phyloP scores from a whole-genome alignment of 2,797 vertebrate genomes.

The Jordanella pulchra region DNA sequence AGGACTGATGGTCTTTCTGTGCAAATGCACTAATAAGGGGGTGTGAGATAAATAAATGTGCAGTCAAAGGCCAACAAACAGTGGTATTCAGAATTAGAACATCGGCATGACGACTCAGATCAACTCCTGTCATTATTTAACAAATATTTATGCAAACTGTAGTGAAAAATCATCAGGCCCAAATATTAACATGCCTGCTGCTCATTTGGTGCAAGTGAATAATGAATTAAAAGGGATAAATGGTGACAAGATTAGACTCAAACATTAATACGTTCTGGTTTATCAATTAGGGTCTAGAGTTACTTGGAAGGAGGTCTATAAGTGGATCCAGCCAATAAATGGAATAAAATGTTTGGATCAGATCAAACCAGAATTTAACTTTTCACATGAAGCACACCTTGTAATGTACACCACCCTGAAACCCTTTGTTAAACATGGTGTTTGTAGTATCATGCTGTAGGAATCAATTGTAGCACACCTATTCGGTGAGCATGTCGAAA shows the following conservation, averaged over 20 bases:
- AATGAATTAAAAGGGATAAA: too few relatives aligned
- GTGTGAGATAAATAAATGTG: background rate
- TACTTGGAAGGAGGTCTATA: background rate
- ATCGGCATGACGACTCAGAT: background rate
- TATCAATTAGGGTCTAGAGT: background rate
- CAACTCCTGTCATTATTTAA: background rate
- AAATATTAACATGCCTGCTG: too few relatives aligned
- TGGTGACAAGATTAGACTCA: too few relatives aligned
- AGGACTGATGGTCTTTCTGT: slow-evolving; percentile 30
- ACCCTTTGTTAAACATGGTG: too few relatives aligned
- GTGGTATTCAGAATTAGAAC: too few relatives aligned
- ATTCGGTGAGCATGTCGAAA: background rate
- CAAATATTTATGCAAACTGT: background rate
- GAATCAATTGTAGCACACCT: background rate
- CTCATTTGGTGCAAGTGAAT: too few relatives aligned
- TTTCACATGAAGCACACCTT: too few relatives aligned
- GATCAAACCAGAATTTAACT: too few relatives aligned
- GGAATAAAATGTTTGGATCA: too few relatives aligned
- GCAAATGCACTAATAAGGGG: slow-evolving; percentile 3
- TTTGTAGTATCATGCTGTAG: background rate
- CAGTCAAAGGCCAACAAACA: background rate
- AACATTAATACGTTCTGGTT: background rate
- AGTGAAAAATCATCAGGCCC: too few relatives aligned
- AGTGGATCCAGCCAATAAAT: background rate
- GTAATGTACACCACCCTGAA: too few relatives aligned